phyloP scores from a whole-genome alignment of 2,797 vertebrate species.

The Phoebastria nigripes region DNA sequence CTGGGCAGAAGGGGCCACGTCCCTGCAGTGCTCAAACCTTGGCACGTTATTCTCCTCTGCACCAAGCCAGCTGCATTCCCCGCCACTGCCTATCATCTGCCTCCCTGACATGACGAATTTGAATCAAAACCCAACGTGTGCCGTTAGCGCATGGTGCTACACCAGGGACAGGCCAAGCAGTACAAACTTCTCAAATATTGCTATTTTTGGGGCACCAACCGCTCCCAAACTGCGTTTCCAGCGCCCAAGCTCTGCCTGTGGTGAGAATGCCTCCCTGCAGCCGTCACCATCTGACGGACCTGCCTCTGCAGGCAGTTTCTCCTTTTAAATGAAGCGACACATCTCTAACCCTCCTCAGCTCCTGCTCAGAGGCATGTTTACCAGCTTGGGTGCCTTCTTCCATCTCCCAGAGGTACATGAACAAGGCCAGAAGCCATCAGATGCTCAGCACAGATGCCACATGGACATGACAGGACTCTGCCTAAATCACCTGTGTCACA shows the following conservation, averaged over 20 bases:
- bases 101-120: rapidly evolving
- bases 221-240: not conserved
- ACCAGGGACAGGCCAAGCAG: not conserved
- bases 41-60: too few relatives aligned
- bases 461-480: rapidly evolving
- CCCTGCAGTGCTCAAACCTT: not conserved
- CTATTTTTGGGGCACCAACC: not conserved
- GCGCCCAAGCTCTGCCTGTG: not conserved
- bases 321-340: not conserved
- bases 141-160: rapidly evolving
- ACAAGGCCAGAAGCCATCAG: not conserved
- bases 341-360: not conserved
- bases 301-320: not conserved
- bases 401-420: not conserved
- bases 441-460: not conserved
- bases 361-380: not conserved
- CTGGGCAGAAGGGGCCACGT: not conserved
- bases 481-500: not conserved
- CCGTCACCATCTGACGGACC: rapidly evolving
- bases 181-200: not conserved
- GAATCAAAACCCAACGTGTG: rapidly evolving
- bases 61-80: too few relatives aligned
- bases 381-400: not conserved
- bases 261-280: not conserved
- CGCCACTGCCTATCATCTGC: rapidly evolving